phyloP scores from a whole-genome alignment of 2,113 vertebrate species.

The Pygathrix nemaeus region DNA sequence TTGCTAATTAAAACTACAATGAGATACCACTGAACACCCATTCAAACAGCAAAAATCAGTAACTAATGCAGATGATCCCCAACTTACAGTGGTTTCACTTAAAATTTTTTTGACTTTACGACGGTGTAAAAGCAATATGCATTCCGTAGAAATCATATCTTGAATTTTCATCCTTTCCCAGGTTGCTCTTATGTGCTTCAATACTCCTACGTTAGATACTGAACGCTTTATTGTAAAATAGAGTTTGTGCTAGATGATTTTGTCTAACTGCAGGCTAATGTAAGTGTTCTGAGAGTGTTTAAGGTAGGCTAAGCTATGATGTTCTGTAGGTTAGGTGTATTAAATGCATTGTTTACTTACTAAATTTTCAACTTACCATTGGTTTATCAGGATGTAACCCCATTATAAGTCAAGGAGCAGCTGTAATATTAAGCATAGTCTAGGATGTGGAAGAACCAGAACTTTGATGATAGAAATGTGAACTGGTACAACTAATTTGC shows the following conservation, averaged over 20 bases:
- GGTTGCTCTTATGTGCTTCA: not conserved
- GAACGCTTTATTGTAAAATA: not conserved
- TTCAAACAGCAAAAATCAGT: not conserved
- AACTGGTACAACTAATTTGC: not conserved
- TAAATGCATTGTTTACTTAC: not conserved
- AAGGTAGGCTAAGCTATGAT: not conserved
- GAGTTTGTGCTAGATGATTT: not conserved
- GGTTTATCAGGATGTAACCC: not conserved
- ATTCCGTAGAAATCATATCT: not conserved
- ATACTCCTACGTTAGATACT: not conserved
- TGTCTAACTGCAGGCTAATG: not conserved
- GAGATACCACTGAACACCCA: not conserved
- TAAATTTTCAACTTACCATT: not conserved
- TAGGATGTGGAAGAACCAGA: not conserved
- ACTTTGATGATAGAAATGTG: not conserved
- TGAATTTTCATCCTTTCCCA: not conserved
- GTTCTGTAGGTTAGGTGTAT: not conserved
- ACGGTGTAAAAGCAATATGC: not conserved
- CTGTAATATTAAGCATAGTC: not conserved
- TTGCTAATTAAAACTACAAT: not conserved
- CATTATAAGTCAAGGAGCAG: not conserved
- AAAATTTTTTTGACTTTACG: not conserved
- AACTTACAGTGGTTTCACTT: not conserved
- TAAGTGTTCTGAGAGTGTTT: not conserved
- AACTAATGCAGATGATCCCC: not conserved